Percentiles rank a stretch among this genome's conserved stretches.
Conservation (phyloP, 2,888 invertebrate species). For the Ditula angustiorana region DNA sequence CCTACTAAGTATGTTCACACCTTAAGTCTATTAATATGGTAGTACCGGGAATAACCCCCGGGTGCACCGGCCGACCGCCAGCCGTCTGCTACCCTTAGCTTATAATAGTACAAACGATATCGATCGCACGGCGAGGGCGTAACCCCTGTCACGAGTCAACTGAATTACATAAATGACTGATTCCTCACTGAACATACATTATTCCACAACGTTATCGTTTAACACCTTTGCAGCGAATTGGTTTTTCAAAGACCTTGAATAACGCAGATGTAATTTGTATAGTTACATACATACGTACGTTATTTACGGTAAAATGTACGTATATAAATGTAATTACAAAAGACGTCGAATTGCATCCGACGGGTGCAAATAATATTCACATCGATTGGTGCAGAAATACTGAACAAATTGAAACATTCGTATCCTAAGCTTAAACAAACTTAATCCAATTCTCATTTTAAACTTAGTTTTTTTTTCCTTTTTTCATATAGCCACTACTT, state of each 20-base stretch:
- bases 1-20: neutral
- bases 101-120: constrained; percentile 52
- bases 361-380: no score
- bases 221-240: neutral
- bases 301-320: no score
- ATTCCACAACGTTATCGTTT: neutral
- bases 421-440: no score
- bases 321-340: no score
- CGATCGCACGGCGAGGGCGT: constrained; percentile 53
- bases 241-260: neutral
- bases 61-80: constrained; percentile 48
- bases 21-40: constrained; percentile 23
- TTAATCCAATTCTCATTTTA: no score
- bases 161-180: constrained; percentile 38
- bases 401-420: no score
- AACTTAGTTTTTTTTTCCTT: no score
- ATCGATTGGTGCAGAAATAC: no score
- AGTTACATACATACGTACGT: no score
- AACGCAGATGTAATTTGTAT: neutral
- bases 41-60: constrained; percentile 40
- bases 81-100: constrained; percentile 45
- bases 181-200: neutral
- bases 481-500: no score
- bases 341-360: no score
- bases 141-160: constrained; percentile 45